These are phyloP conservation scores for Corythoichthys intestinalis DNA, from an alignment of 2,113 vertebrate genomes.

Conservation along the genomic window DNA sequence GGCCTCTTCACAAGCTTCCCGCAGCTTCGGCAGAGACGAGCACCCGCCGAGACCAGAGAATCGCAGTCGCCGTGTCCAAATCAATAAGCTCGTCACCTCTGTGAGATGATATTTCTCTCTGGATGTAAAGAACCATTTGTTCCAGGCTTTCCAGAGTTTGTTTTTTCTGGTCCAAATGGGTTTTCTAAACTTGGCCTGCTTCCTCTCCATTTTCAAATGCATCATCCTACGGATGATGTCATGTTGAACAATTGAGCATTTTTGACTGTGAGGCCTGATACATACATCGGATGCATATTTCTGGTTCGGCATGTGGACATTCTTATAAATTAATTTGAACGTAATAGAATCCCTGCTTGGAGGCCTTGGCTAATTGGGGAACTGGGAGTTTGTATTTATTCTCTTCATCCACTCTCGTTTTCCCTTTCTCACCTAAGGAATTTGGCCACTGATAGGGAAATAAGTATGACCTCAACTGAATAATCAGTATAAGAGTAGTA, in stretches of 20 bases:
- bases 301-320: no score
- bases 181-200: not conserved
- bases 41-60: not conserved
- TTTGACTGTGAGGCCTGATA: not conserved
- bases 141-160: not conserved
- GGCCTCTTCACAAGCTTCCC: conserved; percentile 3
- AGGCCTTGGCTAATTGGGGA: no score
- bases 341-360: no score
- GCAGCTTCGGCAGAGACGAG: not conserved
- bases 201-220: not conserved
- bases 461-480: no score
- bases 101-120: not conserved
- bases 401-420: no score
- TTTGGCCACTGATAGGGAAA: no score
- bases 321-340: no score
- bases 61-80: not conserved
- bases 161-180: not conserved
- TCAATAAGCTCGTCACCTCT: not conserved
- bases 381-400: no score
- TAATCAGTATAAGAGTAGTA: no score
- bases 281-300: no score
- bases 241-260: not conserved
- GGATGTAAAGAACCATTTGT: not conserved
- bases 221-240: no score
- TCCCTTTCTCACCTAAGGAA: no score